Percentiles rank a stretch among this genome's conserved stretches.
phyloP scores from a whole-genome alignment of 2,888 invertebrate species.

The Leptura quadrifasciata region DNA sequence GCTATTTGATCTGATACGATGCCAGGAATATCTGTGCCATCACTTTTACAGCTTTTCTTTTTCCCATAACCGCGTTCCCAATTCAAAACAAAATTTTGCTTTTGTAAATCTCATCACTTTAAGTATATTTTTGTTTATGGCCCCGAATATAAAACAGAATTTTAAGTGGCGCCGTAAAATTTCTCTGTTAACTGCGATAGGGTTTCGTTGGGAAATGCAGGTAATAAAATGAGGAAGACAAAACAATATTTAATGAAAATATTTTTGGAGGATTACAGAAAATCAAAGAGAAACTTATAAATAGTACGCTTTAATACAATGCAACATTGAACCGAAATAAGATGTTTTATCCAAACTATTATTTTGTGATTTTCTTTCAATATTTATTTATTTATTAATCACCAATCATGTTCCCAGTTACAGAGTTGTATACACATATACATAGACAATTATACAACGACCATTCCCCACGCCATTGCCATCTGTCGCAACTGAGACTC shows the following conservation, averaged over 20 bases:
- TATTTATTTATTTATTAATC: no score
- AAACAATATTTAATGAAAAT: not conserved
- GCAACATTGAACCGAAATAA: no score
- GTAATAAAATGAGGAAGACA: constrained; percentile 1
- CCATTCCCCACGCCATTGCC: no score
- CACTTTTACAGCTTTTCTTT: constrained; percentile 49
- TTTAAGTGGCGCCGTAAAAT: constrained; percentile 18
- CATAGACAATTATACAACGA: no score
- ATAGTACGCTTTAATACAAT: no score
- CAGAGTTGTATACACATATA: no score
- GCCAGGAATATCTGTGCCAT: constrained; percentile 62
- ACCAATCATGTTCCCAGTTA: no score
- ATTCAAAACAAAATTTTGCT: constrained; percentile 37
- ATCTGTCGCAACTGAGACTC: no score
- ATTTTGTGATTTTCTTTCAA: no score
- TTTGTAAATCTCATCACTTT: constrained; percentile 21
- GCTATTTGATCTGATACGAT: constrained; percentile 72
- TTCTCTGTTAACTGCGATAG: constrained; percentile 11
- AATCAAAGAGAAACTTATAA: not conserved
- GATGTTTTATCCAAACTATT: no score
- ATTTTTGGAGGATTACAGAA: not conserved
- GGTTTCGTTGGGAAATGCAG: not conserved
- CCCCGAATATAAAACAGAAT: constrained; percentile 17
- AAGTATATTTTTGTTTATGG: constrained; percentile 26
- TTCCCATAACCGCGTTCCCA: constrained; percentile 43